Percentiles rank a stretch among this genome's conserved stretches.
Evolutionary conservation across 2,797 vertebrate genomes (phyloP).

Genomic region (Esox lucius): DNA sequence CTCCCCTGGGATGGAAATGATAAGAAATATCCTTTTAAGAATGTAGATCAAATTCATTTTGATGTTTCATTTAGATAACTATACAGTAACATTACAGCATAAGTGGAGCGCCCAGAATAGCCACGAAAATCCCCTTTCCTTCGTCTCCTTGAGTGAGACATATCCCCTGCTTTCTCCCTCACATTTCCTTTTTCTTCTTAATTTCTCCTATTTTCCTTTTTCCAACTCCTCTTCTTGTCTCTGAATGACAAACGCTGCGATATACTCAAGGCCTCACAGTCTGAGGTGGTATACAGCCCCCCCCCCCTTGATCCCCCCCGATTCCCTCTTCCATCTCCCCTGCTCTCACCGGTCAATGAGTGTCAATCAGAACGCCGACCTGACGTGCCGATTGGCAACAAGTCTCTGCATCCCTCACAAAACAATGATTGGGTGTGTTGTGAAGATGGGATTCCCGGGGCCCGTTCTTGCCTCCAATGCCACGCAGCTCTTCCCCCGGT

Average conservation of each 20-base stretch:
- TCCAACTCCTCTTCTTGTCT: conserved; percentile 32
- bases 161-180: not conserved
- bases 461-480: conserved; percentile 40
- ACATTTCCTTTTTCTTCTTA: not conserved
- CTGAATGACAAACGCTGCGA: conserved; percentile 72
- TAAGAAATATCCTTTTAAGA: too few species aligned
- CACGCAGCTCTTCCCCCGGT: conserved; percentile 41
- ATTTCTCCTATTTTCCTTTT: conserved; percentile 11
- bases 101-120: conserved; percentile 50
- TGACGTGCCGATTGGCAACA: conserved; percentile 83
- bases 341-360: conserved; percentile 82
- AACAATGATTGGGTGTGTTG: conserved; percentile 88
- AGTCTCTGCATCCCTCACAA: conserved; percentile 81
- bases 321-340: conserved; percentile 33
- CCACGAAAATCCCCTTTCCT: not conserved
- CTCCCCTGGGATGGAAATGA: conserved; percentile 46
- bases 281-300: conserved; percentile 13
- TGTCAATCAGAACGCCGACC: conserved; percentile 87
- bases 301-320: conserved; percentile 34
- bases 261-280: conserved; percentile 58
- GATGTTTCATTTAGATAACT: not conserved
- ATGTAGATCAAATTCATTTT: not conserved
- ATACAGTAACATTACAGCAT: conserved; percentile 13
- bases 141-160: not conserved
- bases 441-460: conserved; percentile 88